phyloP scores from a whole-genome alignment of 2,797 vertebrate genomes.

The Spondyliosoma cantharus region DNA sequence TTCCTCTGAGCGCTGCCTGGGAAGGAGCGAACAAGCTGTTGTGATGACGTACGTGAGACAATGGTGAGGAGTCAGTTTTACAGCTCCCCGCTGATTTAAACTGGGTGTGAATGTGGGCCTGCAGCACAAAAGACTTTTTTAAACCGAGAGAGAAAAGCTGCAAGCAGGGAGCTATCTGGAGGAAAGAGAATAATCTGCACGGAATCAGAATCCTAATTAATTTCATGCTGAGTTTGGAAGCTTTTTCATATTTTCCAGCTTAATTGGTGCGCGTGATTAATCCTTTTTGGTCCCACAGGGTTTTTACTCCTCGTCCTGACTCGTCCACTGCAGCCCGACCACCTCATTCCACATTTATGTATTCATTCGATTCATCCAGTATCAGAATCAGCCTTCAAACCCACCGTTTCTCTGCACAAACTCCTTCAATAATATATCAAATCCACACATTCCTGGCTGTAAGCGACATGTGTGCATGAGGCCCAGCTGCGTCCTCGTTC shows the following conservation, averaged over 20 bases:
- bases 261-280: too few relatives aligned
- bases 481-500: too few relatives aligned
- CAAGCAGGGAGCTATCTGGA: not conserved
- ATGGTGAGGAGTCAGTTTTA: conserved; percentile 43
- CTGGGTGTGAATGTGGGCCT: conserved; percentile 42
- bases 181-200: not conserved
- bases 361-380: not conserved
- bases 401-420: too few relatives aligned
- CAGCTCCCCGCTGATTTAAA: conserved; percentile 37
- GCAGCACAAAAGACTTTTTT: not conserved
- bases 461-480: not conserved
- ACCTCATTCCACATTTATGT: not conserved
- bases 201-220: not conserved
- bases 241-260: too few relatives aligned
- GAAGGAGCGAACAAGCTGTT: conserved; percentile 45
- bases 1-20: conserved; percentile 54
- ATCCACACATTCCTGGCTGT: too few relatives aligned
- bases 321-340: not conserved
- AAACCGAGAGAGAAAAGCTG: not conserved
- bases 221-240: too few relatives aligned
- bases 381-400: not conserved
- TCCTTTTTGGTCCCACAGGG: too few relatives aligned
- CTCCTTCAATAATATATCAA: too few relatives aligned
- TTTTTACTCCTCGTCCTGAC: too few relatives aligned
- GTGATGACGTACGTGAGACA: conserved; percentile 49